phyloP scores from a whole-genome alignment of 2,888 invertebrate species.

The Buathra laborator region DNA sequence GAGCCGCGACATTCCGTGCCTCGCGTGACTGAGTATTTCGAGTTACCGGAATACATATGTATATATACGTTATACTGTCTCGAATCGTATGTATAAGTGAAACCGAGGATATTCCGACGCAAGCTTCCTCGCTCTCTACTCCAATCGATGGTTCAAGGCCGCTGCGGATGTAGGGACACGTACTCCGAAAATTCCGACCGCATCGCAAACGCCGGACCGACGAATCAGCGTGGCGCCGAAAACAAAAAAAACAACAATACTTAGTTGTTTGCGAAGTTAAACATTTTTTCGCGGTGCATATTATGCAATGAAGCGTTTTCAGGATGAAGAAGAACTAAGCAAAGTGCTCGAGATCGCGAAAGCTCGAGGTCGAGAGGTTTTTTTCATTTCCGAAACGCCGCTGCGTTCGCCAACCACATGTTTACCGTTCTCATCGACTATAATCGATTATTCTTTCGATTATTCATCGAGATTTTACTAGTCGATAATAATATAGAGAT shows the following conservation, averaged over 20 bases:
- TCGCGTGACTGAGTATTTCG: slow-evolving; percentile 74
- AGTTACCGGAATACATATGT: slow-evolving; percentile 44
- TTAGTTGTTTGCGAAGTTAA: slow-evolving; percentile 4
- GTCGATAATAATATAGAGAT: no score
- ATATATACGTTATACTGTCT: background rate
- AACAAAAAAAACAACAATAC: background rate
- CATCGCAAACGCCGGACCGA: slow-evolving; percentile 50
- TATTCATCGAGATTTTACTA: slow-evolving; percentile 58
- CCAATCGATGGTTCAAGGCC: slow-evolving; percentile 77
- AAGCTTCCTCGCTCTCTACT: slow-evolving; percentile 50
- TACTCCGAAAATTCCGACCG: slow-evolving; percentile 58
- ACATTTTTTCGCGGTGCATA: background rate
- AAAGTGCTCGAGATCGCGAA: background rate
- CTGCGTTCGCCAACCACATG: background rate
- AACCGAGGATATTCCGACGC: slow-evolving; percentile 35
- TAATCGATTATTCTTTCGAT: slow-evolving; percentile 58
- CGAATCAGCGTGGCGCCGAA: background rate
- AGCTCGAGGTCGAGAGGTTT: slow-evolving; percentile 51
- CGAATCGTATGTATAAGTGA: slow-evolving; percentile 22
- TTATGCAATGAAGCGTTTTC: slow-evolving; percentile 2
- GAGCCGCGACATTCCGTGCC: slow-evolving; percentile 58
- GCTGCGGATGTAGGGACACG: slow-evolving; percentile 72
- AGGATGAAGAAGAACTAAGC: background rate
- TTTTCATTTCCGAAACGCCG: slow-evolving; percentile 1
- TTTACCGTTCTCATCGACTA: background rate